Base-by-base conservation (phyloP, 1,140 invertebrate genomes). In the Bradynema listronoti region DNA sequence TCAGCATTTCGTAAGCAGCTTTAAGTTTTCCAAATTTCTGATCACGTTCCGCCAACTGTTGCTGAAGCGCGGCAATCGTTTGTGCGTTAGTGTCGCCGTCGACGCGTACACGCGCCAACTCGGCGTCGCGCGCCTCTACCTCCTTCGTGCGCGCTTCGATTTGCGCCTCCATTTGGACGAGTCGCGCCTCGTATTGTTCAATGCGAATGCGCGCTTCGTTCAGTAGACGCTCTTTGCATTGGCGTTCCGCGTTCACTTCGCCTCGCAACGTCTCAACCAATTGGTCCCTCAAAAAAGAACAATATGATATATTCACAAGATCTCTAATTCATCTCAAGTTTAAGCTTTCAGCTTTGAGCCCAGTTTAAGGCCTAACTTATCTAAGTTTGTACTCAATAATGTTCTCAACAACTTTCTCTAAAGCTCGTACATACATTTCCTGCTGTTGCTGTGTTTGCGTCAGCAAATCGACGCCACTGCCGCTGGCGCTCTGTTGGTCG, bases 21-120 rank as follows among this genome's bases (percentile, higher is more conserved):
- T 96, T 96, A 71, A 98, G 83, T 80, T 95, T 98, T 64, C 87
- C 85, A 78, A 96, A 96, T 96, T 75, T 95, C 90, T 72, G 92
- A 88, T 63, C 85, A 83, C 81, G 87, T 88, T 79, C 11, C 84
- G 73, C 58, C 83, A 78, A n/a, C 79, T 79, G 75, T 84, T 82
- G 41, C 69, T 66, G 80, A 71, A 79, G 78, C 85, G 81, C 56
- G 72, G 75, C 73, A 81, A 78, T 56, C 83, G 73, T 56, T 79
- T 73, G 74, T 83, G 73, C 85, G 83, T 57, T 6, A n/a, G 9
- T 56, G 9, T 54, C 75, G 84, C 82, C 39, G 71, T 65, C 80
- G 54, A 73, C 73, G 72, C 81, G 78, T 55, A 84, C 71, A 58
- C 79, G 73, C 73, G 83, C 79, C 25, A 85, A 73, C 75, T 86